Evolutionary conservation across 2,797 vertebrate genomes (phyloP).

Genomic region (Heterohyrax brucei): DNA sequence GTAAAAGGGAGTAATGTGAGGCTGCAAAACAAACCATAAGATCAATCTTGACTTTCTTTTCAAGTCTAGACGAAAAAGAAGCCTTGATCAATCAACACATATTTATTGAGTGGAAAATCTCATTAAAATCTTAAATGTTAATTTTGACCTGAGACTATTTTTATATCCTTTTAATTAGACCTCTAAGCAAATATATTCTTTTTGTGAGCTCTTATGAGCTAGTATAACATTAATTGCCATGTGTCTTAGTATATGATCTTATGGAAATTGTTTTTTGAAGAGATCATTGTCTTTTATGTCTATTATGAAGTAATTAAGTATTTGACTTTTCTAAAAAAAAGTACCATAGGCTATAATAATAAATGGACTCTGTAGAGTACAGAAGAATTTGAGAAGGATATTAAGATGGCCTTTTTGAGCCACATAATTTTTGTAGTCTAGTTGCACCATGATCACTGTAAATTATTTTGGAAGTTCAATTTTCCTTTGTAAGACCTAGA

Average conservation of each 20-base stretch:
- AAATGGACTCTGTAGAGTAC: not conserved
- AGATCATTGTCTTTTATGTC: slow-evolving; percentile 25
- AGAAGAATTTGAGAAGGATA: slow-evolving; percentile 17
- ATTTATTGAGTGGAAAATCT: slow-evolving; percentile 79
- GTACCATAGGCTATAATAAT: not conserved
- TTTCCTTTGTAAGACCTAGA: not conserved
- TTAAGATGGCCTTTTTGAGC: not conserved
- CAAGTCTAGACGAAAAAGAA: slow-evolving; percentile 73
- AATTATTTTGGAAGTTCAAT: slow-evolving; percentile 41
- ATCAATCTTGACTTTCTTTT: slow-evolving; percentile 83
- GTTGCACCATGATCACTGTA: slow-evolving; percentile 24
- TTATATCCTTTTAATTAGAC: slow-evolving; percentile 76
- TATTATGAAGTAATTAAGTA: slow-evolving; percentile 54
- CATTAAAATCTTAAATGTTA: slow-evolving; percentile 85
- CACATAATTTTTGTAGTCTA: slow-evolving; percentile 30
- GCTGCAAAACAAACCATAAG: slow-evolving; percentile 71
- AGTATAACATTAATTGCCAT: slow-evolving; percentile 36
- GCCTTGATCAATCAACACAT: slow-evolving; percentile 76
- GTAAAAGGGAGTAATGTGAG: slow-evolving; percentile 59
- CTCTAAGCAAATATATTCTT: slow-evolving; percentile 61
- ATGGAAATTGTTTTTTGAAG: not conserved
- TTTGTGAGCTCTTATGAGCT: slow-evolving; percentile 11
- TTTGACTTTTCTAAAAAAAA: slow-evolving; percentile 50
- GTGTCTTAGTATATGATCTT: slow-evolving; percentile 36
- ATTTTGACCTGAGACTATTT: slow-evolving; percentile 78